These are phyloP conservation scores for Epinotia demarniana DNA, from an alignment of 2,888 invertebrate species.

Conservation along the genomic window DNA sequence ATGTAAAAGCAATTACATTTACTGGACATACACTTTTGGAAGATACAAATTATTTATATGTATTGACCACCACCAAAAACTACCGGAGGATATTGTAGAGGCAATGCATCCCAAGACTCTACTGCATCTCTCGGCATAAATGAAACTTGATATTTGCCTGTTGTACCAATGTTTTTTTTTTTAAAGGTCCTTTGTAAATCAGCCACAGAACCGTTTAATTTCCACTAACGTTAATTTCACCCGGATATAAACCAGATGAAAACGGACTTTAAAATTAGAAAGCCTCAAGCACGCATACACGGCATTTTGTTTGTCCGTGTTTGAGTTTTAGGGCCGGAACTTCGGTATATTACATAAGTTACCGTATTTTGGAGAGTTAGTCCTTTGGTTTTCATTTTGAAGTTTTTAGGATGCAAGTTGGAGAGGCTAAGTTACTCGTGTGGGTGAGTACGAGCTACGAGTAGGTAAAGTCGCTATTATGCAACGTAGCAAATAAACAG, in stretches of 20 bases:
- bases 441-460: neutral
- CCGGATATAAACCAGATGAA: conserved; percentile 6
- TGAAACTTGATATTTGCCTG: no score
- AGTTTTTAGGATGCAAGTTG: conserved; percentile 42
- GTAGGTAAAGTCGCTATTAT: no score
- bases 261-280: conserved; percentile 40
- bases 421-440: neutral
- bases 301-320: conserved; percentile 37
- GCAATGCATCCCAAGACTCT: no score
- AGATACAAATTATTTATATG: no score
- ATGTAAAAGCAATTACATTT: no score
- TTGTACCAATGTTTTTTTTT: no score
- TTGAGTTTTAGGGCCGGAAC: conserved; percentile 46
- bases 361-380: conserved; percentile 44
- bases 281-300: conserved; percentile 23
- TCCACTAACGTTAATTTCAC: neutral
- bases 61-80: no score
- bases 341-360: conserved; percentile 42
- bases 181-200: neutral
- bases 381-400: conserved; percentile 47
- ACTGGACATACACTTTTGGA: no score
- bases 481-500: neutral
- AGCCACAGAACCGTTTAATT: neutral
- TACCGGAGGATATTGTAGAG: no score
- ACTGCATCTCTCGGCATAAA: no score